Evolutionary conservation across 2,113 vertebrate genomes (phyloP), one percentile per base, ranked within the genome.

Genomic region (Leptobrachium leishanense): DNA sequence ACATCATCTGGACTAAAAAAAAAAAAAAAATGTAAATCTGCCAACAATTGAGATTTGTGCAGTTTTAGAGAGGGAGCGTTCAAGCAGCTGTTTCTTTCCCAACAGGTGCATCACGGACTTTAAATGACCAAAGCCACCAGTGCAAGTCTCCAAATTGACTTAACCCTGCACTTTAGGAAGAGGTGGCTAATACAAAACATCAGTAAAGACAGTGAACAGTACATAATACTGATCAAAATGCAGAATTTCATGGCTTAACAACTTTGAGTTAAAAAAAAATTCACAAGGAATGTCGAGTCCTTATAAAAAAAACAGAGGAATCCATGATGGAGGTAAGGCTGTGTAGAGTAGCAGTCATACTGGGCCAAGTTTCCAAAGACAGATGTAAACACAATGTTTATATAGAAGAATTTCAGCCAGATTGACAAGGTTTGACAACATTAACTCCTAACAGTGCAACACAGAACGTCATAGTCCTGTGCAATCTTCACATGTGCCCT

Each of bases 301-400:
- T n/a, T 53, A 10, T 73, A 44, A 57, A 42, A 73, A 15, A n/a
- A n/a, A n/a, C n/a, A n/a, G n/a, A 79, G 69, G 50, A 79, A 74
- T 81, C 71, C 77, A 68, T 20, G 3, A 74, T 42, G 57, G 77
- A 79, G 77, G 78, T 74, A 81, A 81, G 72, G 72, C 63, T 15
- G 71, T 80, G 59, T 41, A 74, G 50, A 68, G 46, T 62, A 43
- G 78, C 69, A 72, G 50, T 74, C 53, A 46, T 62, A 55, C 13
- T 68, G 78, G 78, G 62, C 71, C 68, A 39, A 1, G 43, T 70
- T 46, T 40, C 5, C 5, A 2, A 15, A 12, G 2, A 1, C 31
- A 40, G 69, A 72, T 55, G 69, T 72, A 72, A 72, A 72, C 69
- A 53, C 15, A 31, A 31, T 31, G 20, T 31, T 13, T 0, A 50